A percentile compares a stretch with the other conserved stretches of the same genome.
Conservation (phyloP, 2,888 invertebrate species). For the Cacoxenus indagator region DNA sequence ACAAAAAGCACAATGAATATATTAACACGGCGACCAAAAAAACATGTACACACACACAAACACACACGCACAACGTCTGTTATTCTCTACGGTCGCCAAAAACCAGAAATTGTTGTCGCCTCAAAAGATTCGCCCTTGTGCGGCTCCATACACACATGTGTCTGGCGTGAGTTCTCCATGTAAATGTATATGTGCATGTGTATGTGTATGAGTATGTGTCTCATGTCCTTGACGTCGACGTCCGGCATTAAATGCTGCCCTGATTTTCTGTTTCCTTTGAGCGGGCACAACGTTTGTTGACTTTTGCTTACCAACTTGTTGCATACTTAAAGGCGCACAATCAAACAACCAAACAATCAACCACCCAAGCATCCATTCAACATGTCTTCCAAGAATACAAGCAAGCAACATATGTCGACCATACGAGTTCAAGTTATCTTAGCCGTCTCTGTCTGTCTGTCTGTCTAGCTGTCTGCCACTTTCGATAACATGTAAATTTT, state of each 20-base stretch:
- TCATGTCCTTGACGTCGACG: constrained; percentile 54
- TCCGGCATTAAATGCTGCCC: constrained; percentile 47
- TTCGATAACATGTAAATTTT: constrained; percentile 70
- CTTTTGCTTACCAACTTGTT: constrained; percentile 42
- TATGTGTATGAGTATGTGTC: constrained; percentile 26
- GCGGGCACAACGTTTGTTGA: background rate
- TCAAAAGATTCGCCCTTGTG: constrained; percentile 1
- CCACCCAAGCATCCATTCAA: constrained; percentile 6
- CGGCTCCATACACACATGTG: constrained; percentile 40
- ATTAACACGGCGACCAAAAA: constrained; percentile 49
- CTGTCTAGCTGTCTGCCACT: constrained; percentile 21
- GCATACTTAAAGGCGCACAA: constrained; percentile 23
- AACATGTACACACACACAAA: constrained; percentile 35
- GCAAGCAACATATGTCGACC: constrained; percentile 33
- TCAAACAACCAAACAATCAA: constrained; percentile 22
- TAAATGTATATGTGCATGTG: constrained; percentile 2
- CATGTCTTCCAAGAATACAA: background rate
- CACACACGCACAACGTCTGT: no score
- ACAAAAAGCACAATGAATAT: constrained; percentile 60
- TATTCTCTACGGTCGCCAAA: background rate
- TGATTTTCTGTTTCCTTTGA: constrained; percentile 29
- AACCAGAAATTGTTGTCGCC: background rate
- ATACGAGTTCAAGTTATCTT: constrained; percentile 7
- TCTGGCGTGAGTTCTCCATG: no score
- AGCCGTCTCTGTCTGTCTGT: no score